Conservation (phyloP, 2,888 invertebrate genomes). For the Pycnomerus fuliginosus region DNA sequence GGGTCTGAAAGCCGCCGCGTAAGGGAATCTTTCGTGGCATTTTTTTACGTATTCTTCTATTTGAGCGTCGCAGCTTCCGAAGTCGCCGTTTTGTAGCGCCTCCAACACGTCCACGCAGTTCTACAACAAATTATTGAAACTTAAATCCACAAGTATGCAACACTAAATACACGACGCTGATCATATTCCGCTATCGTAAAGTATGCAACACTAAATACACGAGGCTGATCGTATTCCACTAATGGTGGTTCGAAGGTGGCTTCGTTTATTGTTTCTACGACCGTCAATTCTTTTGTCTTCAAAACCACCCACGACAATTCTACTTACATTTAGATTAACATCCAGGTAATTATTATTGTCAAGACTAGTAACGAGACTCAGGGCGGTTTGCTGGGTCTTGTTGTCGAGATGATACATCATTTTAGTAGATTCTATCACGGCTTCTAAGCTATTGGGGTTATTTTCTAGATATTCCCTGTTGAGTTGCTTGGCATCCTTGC, state of each 20-base stretch:
- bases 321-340: constrained; percentile 56
- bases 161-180: too few relatives aligned
- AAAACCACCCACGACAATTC: background rate
- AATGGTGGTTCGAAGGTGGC: too few relatives aligned
- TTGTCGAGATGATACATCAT: constrained; percentile 76
- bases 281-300: too few relatives aligned
- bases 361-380: constrained; percentile 61
- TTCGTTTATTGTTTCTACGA: too few relatives aligned
- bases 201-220: too few relatives aligned
- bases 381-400: constrained; percentile 64
- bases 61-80: constrained; percentile 71
- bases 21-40: constrained; percentile 75
- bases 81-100: constrained; percentile 75
- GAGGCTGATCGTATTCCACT: too few relatives aligned
- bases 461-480: constrained; percentile 70
- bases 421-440: constrained; percentile 79
- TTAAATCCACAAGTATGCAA: too few relatives aligned
- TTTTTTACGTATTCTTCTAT: constrained; percentile 69
- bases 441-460: constrained; percentile 66
- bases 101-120: constrained; percentile 79
- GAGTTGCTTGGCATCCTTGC: constrained; percentile 61
- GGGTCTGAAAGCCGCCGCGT: constrained; percentile 72
- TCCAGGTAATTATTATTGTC: constrained; percentile 57
- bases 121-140: too few relatives aligned
- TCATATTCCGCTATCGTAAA: too few relatives aligned